These are phyloP conservation scores for Delphinapterus leucas DNA, from an alignment of 2,113 vertebrate species.

Conservation along the genomic window DNA sequence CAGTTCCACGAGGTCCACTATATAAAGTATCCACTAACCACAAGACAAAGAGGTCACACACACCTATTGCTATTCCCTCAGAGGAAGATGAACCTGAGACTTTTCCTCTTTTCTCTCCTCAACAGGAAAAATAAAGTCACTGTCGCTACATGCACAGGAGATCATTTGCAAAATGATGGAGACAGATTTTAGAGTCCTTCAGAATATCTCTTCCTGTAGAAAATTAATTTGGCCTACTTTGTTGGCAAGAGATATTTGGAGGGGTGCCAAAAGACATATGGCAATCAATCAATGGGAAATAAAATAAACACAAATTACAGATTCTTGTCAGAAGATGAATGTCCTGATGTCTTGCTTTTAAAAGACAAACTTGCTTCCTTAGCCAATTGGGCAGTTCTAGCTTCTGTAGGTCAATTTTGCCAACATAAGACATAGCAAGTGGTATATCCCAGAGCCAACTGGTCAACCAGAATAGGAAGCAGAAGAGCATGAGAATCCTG, in stretches of 20 bases:
- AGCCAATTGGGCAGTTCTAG: neutral
- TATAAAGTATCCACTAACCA: neutral
- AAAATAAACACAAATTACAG: slow-evolving; percentile 81
- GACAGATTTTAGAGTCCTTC: slow-evolving; percentile 78
- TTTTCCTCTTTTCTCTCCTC: slow-evolving; percentile 61
- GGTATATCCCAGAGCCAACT: neutral
- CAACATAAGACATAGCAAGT: neutral
- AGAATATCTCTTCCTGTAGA: slow-evolving; percentile 77
- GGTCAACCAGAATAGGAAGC: neutral
- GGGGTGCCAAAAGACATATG: slow-evolving; percentile 78
- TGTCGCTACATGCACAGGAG: slow-evolving; percentile 57
- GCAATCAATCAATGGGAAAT: slow-evolving; percentile 82
- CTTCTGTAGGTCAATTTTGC: neutral
- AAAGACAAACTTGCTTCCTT: slow-evolving; percentile 45
- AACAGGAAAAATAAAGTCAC: slow-evolving; percentile 71
- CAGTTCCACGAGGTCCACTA: neutral
- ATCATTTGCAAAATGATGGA: slow-evolving; percentile 78
- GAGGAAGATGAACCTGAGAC: slow-evolving; percentile 8
- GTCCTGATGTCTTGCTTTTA: slow-evolving; percentile 68
- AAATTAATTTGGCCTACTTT: slow-evolving; percentile 82
- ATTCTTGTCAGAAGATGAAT: slow-evolving; percentile 76
- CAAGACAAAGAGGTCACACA: neutral
- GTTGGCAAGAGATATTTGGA: slow-evolving; percentile 81
- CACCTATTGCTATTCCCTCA: neutral
- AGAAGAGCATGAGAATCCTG: neutral